phyloP scores from a whole-genome alignment of 2,797 vertebrate species.

The Natrix natrix region DNA sequence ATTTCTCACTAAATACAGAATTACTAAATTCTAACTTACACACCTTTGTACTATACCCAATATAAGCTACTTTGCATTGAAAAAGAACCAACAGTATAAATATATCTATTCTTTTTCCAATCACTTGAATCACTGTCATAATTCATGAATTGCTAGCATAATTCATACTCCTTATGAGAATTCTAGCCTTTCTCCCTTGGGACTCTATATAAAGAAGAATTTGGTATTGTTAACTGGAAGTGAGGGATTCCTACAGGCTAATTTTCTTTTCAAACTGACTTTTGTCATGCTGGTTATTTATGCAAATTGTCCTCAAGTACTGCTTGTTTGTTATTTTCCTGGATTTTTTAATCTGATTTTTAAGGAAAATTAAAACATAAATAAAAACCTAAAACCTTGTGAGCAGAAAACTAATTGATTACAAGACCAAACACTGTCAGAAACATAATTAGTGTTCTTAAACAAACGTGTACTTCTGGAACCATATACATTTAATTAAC shows the following conservation, averaged over 20 bases:
- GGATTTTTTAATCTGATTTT: neutral
- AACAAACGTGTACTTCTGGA: neutral
- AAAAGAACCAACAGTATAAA: neutral
- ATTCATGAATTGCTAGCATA: neutral
- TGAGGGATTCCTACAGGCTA: neutral
- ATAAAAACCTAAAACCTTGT: neutral
- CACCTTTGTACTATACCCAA: neutral
- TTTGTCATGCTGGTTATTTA: neutral
- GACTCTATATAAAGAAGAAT: neutral
- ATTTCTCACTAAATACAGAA: neutral
- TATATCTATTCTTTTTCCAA: neutral
- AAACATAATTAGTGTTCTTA: neutral
- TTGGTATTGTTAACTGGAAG: neutral
- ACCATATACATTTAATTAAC: neutral
- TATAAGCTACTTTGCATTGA: neutral
- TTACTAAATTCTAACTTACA: neutral
- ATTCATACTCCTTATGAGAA: neutral
- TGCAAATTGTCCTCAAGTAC: too few species aligned
- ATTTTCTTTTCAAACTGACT: neutral
- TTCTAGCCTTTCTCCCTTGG: neutral
- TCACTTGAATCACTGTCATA: too few species aligned
- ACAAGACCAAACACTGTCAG: neutral
- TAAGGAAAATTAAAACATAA: neutral
- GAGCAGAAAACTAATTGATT: neutral
- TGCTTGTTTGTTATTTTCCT: neutral